Conservation (phyloP, 30 jellyfish, hydroid and myxozoan species). For the Aurelia aurita region DNA sequence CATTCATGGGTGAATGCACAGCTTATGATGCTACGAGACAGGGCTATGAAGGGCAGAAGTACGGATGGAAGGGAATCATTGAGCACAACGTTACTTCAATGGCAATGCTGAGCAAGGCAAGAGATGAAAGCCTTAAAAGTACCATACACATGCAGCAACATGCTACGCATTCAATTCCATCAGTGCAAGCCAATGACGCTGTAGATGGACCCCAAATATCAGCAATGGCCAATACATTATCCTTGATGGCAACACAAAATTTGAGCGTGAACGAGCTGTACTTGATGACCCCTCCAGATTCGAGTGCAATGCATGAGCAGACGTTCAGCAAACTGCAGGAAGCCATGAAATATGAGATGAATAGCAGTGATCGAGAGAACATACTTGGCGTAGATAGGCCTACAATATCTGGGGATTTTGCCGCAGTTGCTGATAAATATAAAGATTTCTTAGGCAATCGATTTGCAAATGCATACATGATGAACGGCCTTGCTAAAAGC, state of each 20-base stretch:
- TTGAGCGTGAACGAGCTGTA: constrained; percentile 57
- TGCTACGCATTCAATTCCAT: neutral
- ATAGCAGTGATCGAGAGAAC: constrained; percentile 20
- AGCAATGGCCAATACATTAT: constrained; percentile 47
- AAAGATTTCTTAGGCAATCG: constrained; percentile 27
- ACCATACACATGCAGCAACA: neutral
- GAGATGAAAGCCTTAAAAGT: constrained; percentile 22
- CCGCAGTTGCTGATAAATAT: constrained; percentile 39
- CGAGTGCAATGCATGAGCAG: constrained; percentile 43
- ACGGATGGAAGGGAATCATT: constrained; percentile 47
- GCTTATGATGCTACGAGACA: constrained; percentile 27
- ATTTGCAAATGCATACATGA: constrained; percentile 53
- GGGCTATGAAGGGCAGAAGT: constrained; percentile 20
- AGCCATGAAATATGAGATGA: constrained; percentile 73
- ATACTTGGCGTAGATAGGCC: constrained; percentile 56
- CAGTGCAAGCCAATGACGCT: constrained; percentile 9
- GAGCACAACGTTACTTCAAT: constrained; percentile 29
- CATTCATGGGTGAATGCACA: constrained; percentile 46
- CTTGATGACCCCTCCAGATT: constrained; percentile 66
- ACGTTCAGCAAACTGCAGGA: constrained; percentile 57
- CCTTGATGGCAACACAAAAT: constrained; percentile 5
- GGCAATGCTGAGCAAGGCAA: constrained; percentile 17
- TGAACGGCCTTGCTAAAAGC: constrained; percentile 63
- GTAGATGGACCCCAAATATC: constrained; percentile 44
- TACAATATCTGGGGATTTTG: constrained; percentile 49